Base-by-base conservation (phyloP, 1,140 invertebrate species). In the Drosophila santomea region DNA sequence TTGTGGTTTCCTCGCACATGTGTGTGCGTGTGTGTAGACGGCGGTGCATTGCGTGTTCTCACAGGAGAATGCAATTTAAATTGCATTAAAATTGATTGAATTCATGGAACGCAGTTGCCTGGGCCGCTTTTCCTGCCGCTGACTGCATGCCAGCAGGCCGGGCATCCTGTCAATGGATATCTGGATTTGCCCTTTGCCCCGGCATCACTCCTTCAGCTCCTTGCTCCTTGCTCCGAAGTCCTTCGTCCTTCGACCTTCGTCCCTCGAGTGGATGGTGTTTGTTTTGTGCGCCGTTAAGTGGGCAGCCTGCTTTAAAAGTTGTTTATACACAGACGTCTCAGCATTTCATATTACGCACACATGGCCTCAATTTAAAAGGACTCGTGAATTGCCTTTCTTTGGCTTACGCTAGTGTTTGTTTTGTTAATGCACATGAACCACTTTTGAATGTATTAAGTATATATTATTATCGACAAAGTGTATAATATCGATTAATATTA, bases 31-130 rank as follows among this genome's bases (percentile, higher is more conserved):
- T 66, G 69, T 79, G 66, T 76, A 76, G 75, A 54, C 43, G 73
- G 58, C 52, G 63, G 41, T 63, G 78, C 78, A 86, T 86, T 88
- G 84, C 82, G 51, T 88, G 84, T 89, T 89, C 89, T 89, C 84
- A 80, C 83, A 89, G 86, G 83, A 84, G 83, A 88, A 88, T 89
- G 80, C 83, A 88, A 88, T 88, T 88, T 88, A 88, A 89, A 89
- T 88, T 88, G 84, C 84, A 89, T 88, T 88, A 89, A 88, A 89
- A 88, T 89, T 88, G 84, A 88, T 88, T 88, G 84, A 89, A 88
- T 88, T 89, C 83, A 89, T 67, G 84, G 61, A 72, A 72, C 76
- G 68, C 67, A 69, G 67, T 66, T 77, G 68, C 75, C 57, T 59
- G 56, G 59, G 23, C 73, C 43, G 71, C 41, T 58, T 59, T 57